Conservation (phyloP, 2,797 vertebrate genomes). For the Sebastes reedi region DNA sequence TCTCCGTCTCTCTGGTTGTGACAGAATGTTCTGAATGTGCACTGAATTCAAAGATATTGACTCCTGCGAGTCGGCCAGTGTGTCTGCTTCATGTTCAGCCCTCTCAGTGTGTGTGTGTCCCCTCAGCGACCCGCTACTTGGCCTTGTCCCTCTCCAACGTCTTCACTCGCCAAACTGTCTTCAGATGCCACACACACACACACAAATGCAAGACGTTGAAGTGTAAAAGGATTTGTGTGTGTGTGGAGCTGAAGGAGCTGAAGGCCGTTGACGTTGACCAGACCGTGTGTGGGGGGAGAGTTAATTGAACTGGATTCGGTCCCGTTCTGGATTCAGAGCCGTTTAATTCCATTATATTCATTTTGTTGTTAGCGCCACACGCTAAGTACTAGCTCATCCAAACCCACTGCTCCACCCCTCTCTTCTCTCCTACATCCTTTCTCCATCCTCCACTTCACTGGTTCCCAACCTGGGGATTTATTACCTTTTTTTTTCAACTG, state of each 20-base stretch:
- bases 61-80: constrained; percentile 15
- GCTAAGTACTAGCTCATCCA: constrained; percentile 2
- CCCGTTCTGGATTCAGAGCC: constrained; percentile 26
- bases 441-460: no score
- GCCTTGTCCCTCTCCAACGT: constrained; percentile 18
- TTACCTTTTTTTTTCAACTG: no score
- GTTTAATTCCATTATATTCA: constrained; percentile 53
- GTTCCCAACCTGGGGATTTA: no score
- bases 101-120: neutral
- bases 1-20: neutral
- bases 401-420: neutral
- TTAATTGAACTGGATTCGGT: constrained; percentile 50
- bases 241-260: neutral
- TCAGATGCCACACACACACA: constrained; percentile 19
- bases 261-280: constrained; percentile 44
- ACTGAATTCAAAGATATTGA: constrained; percentile 6
- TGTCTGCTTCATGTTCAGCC: constrained; percentile 38
- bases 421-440: neutral
- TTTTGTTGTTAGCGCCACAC: constrained; percentile 27
- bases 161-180: constrained; percentile 21
- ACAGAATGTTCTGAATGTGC: constrained; percentile 25
- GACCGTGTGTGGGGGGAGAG: constrained; percentile 9
- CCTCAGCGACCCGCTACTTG: constrained; percentile 31
- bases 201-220: constrained; percentile 4
- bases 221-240: constrained; percentile 12